phyloP scores from a whole-genome alignment of 2,888 invertebrate genomes.

The Volucella inanis region DNA sequence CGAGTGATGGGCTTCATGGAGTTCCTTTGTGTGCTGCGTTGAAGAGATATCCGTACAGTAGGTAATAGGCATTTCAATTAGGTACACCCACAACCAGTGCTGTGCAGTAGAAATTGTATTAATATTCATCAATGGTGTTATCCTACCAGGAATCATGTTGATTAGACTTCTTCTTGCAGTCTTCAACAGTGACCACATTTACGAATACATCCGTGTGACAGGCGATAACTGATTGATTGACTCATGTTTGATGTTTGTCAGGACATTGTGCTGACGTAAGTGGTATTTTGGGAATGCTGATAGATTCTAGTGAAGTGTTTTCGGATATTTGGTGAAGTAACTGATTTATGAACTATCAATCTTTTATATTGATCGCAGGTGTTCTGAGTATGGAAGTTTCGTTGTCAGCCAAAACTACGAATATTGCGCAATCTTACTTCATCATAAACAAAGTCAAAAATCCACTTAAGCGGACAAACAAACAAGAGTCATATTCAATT shows the following conservation, averaged over 20 bases:
- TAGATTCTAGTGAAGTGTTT: no score
- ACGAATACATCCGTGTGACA: constrained; percentile 15
- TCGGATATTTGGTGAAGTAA: no score
- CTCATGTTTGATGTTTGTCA: constrained; percentile 33
- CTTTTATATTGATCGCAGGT: no score
- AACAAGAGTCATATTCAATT: constrained; percentile 8
- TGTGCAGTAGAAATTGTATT: constrained; percentile 64
- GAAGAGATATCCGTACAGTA: background rate
- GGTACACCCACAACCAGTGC: constrained; percentile 9
- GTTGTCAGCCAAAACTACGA: no score
- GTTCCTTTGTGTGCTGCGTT: constrained; percentile 21
- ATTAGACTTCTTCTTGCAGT: constrained; percentile 39
- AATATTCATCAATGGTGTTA: constrained; percentile 61
- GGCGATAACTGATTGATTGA: constrained; percentile 67
- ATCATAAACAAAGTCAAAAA: no score
- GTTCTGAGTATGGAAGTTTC: no score
- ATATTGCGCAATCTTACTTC: no score
- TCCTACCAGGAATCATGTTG: constrained; percentile 54
- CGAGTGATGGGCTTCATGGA: constrained; percentile 33
- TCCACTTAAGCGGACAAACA: no score
- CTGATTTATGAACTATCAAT: no score
- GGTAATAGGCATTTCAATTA: constrained; percentile 30
- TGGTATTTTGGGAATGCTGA: no score
- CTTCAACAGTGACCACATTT: constrained; percentile 36
- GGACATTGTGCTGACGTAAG: background rate